phyloP scores from a whole-genome alignment of 2,797 vertebrate genomes.

The Molossus alvarezi region DNA sequence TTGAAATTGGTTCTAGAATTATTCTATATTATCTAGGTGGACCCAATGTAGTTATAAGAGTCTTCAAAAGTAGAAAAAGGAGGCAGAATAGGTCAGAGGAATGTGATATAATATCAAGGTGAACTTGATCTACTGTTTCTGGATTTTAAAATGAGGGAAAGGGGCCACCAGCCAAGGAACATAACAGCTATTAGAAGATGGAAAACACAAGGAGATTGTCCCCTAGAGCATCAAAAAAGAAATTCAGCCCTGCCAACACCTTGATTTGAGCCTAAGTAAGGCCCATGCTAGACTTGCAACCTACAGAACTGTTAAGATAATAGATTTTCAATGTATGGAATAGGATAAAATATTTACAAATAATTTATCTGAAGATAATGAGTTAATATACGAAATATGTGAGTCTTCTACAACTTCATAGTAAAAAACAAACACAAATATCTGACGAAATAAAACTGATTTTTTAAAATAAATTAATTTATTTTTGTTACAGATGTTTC shows the following conservation, averaged over 20 bases:
- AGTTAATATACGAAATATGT: not conserved
- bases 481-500: too few species aligned
- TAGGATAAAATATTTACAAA: not conserved
- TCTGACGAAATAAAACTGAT: too few species aligned
- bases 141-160: conserved; percentile 17
- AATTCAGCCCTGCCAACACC: not conserved
- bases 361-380: not conserved
- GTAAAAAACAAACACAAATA: not conserved
- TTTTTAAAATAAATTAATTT: too few species aligned
- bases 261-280: not conserved
- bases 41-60: not conserved
- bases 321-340: not conserved
- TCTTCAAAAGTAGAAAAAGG: not conserved
- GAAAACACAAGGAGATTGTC: not conserved
- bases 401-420: not conserved
- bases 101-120: not conserved
- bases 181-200: not conserved
- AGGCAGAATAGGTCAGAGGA: not conserved
- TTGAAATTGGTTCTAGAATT: not conserved
- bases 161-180: not conserved
- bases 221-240: not conserved
- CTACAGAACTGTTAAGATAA: not conserved
- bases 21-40: not conserved
- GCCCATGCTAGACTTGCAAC: not conserved
- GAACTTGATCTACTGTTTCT: not conserved